Evolutionary conservation across 2,113 vertebrate species (phyloP), one percentile per base, ranked within the genome.

Genomic region (Sminthopsis crassicaudata): DNA sequence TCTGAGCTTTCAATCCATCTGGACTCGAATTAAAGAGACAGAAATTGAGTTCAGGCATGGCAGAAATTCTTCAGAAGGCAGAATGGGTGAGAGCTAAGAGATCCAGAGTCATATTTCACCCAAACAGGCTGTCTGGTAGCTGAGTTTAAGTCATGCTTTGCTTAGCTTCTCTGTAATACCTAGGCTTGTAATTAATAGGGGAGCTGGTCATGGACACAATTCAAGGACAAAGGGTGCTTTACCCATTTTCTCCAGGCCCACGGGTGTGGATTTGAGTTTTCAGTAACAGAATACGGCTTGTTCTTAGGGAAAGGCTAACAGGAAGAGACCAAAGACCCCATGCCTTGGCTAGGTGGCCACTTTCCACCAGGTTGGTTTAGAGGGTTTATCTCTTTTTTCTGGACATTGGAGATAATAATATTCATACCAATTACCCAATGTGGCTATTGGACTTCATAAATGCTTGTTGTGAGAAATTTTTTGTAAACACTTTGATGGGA

Each of bases 1-100:
- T 97, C 97, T 51, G 98, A 98, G 96, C 96, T 97, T 98, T 97
- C 93, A 94, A 97, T 98, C 97, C 97, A 97, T 98, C 98, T 98
- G 97, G 96, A 95, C 95, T 97, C 92, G 97, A 97, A 98, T 97
- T 94, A 97, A 92, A 96, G 96, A 97, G 98, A 97, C 91, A 89
- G 97, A 97, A 98, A 96, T 92, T 30, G 95, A 84, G 16, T 93
- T 96, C 93, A 96, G 97, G 52, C 55, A 52, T 89, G 94, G 93
- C 95, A 60, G 92, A 90, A 93, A 2, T 51, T 94, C 96, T 96
- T 93, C 67, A n/a, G 89, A 92, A 91, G 55, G 25, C 42, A 48
- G 3, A 30, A 48, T 25, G 93, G 89, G 88, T 50, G 92, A 92
- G 96, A 94, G 11, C 89, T 91, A 94, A 96, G 53, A 9, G 91